Evolutionary conservation across 2,888 invertebrate genomes (phyloP).

Genomic region (Plebejus melissa): DNA sequence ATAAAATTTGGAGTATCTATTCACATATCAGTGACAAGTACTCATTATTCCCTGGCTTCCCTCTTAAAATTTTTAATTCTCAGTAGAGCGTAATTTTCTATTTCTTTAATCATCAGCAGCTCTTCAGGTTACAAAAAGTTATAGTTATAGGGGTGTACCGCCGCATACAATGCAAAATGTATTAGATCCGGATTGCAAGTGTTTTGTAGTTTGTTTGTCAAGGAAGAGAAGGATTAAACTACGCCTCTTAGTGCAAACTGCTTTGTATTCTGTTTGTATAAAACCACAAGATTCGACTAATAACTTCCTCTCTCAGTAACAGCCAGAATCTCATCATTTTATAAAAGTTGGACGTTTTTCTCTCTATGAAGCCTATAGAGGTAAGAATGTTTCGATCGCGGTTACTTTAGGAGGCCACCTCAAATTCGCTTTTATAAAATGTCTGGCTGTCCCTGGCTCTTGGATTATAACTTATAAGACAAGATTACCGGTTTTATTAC

Average conservation of each 20-base stretch:
- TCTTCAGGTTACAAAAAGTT: constrained; percentile 2
- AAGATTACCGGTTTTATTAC: no score
- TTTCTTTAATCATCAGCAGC: constrained; percentile 1
- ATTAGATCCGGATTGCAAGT: constrained; percentile 26
- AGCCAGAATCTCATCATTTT: no score
- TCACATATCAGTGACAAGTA: neutral
- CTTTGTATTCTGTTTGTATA: constrained; percentile 1
- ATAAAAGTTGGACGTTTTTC: no score
- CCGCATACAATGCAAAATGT: neutral
- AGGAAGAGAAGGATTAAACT: constrained; percentile 18
- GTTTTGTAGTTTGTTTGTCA: constrained; percentile 14
- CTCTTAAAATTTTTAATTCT: constrained; percentile 12
- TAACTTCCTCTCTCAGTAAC: neutral
- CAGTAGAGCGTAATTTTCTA: constrained; percentile 1
- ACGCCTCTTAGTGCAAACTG: neutral
- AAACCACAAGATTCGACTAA: neutral
- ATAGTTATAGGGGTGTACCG: neutral
- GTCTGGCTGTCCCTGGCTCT: no score
- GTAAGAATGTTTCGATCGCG: no score
- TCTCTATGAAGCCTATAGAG: no score
- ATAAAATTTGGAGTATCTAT: neutral
- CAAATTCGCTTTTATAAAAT: no score
- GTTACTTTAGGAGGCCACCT: no score
- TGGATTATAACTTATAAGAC: no score
- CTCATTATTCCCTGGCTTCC: neutral